A percentile compares a stretch with the other conserved stretches of the same genome.
phyloP scores from a whole-genome alignment of 2,888 invertebrate genomes.

The Camponotus fellah region DNA sequence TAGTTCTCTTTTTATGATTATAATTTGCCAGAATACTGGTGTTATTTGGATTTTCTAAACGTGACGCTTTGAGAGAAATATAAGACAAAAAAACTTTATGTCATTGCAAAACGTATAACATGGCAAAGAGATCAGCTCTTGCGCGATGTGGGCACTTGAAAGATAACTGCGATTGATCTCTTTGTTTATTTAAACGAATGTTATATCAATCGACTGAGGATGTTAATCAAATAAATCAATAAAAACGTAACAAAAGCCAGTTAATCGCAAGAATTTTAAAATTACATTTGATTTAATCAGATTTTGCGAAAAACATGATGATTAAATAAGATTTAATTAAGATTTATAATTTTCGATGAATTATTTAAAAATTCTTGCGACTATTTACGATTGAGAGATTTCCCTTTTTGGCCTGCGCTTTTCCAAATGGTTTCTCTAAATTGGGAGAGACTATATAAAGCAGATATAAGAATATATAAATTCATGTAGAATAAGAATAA shows the following conservation, averaged over 20 bases:
- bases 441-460: not conserved
- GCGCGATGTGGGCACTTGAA: slow-evolving; percentile 17
- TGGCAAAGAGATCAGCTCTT: slow-evolving; percentile 39
- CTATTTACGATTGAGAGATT: slow-evolving; percentile 40
- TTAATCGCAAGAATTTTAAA: slow-evolving; percentile 33
- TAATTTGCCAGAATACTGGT: slow-evolving; percentile 49
- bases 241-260: slow-evolving; percentile 33
- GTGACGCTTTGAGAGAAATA: slow-evolving; percentile 26
- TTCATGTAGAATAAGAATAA: not conserved
- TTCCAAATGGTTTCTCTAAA: slow-evolving; percentile 26
- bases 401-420: slow-evolving; percentile 73
- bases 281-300: not conserved
- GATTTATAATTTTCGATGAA: slow-evolving; percentile 37
- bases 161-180: slow-evolving; percentile 33
- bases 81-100: slow-evolving; percentile 31
- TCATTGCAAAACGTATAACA: not conserved
- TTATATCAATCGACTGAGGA: slow-evolving; percentile 51
- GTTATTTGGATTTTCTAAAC: slow-evolving; percentile 25
- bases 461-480: not conserved
- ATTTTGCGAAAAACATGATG: not conserved
- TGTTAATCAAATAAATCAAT: slow-evolving; percentile 30
- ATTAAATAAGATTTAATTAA: slow-evolving; percentile 31
- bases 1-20: not conserved
- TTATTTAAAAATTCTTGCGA: slow-evolving; percentile 46
- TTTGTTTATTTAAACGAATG: slow-evolving; percentile 27